These are phyloP conservation scores for Atopsyche davidsoni DNA, from an alignment of 1,140 invertebrate species.

Conservation along the genomic window DNA sequence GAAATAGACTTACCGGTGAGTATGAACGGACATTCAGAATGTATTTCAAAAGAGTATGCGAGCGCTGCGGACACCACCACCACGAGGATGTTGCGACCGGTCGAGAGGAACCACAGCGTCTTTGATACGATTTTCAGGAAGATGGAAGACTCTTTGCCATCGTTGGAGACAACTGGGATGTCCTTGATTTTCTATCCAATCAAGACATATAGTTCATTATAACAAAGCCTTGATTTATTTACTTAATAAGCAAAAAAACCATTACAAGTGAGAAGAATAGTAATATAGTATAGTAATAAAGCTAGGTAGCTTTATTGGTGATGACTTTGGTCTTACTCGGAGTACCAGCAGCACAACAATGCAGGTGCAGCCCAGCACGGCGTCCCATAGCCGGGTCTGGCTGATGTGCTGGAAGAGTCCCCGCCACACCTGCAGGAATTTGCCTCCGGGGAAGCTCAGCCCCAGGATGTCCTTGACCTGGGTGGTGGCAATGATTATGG, in stretches of 20 bases:
- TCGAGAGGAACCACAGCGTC: slow-evolving; percentile 66
- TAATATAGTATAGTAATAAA: too few species aligned
- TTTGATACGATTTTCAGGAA: slow-evolving; percentile 46
- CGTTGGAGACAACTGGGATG: slow-evolving; percentile 48
- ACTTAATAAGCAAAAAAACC: too few species aligned
- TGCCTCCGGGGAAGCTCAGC: slow-evolving; percentile 56
- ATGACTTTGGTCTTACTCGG: slow-evolving; percentile 48
- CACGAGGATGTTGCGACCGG: slow-evolving; percentile 70
- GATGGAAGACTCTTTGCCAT: slow-evolving; percentile 34
- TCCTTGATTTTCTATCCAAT: slow-evolving; percentile 68
- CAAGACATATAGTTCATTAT: too few species aligned
- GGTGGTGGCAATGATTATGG: slow-evolving; percentile 80
- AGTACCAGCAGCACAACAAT: slow-evolving; percentile 61
- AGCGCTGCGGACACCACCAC: slow-evolving; percentile 63
- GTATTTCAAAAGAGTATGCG: slow-evolving; percentile 56
- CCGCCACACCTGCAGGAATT: slow-evolving; percentile 57
- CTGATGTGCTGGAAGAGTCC: slow-evolving; percentile 61
- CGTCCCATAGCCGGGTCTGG: slow-evolving; percentile 61
- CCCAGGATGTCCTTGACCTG: slow-evolving; percentile 79
- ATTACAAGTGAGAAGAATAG: too few species aligned
- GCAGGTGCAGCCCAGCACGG: slow-evolving; percentile 58
- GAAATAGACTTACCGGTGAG: slow-evolving; percentile 52
- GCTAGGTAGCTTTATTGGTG: too few species aligned
- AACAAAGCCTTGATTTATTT: too few species aligned
- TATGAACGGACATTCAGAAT: slow-evolving; percentile 58